phyloP scores from a whole-genome alignment of 2,113 vertebrate species.

The Crocuta crocuta region DNA sequence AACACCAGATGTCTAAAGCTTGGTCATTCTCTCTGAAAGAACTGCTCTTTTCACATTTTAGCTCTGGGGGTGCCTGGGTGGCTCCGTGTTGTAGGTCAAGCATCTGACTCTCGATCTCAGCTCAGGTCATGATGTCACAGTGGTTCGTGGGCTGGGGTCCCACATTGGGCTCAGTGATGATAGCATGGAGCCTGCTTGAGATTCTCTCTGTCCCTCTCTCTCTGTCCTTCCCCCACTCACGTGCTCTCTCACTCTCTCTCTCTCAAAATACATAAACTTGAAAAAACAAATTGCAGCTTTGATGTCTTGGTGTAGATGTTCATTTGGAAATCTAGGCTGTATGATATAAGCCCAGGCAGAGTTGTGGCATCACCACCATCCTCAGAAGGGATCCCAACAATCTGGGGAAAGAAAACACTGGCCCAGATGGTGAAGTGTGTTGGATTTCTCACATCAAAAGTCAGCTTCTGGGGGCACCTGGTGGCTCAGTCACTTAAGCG shows the following conservation, averaged over 20 bases:
- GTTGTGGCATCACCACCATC: neutral
- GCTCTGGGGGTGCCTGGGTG: neutral
- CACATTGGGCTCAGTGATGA: too few relatives aligned
- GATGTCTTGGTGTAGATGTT: neutral
- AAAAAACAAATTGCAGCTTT: neutral
- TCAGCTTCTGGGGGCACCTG: neutral
- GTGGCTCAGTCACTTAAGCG: too few relatives aligned
- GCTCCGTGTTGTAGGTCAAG: too few relatives aligned
- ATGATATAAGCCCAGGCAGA: neutral
- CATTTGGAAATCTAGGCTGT: neutral
- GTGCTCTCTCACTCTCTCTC: too few relatives aligned
- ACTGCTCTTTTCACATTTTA: neutral
- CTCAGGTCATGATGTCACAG: too few relatives aligned
- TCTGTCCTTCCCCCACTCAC: too few relatives aligned
- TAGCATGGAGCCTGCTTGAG: too few relatives aligned
- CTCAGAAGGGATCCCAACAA: neutral
- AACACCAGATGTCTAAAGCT: neutral
- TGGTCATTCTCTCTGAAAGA: neutral
- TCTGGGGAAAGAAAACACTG: neutral
- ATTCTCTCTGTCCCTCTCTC: too few relatives aligned
- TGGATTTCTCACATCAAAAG: neutral
- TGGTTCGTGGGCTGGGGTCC: too few relatives aligned
- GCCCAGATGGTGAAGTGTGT: neutral
- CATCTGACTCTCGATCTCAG: too few relatives aligned
- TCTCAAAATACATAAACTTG: too few relatives aligned